These are phyloP conservation scores for Cheilinus undulatus DNA, from an alignment of 2,113 vertebrate genomes.

Conservation along the genomic window DNA sequence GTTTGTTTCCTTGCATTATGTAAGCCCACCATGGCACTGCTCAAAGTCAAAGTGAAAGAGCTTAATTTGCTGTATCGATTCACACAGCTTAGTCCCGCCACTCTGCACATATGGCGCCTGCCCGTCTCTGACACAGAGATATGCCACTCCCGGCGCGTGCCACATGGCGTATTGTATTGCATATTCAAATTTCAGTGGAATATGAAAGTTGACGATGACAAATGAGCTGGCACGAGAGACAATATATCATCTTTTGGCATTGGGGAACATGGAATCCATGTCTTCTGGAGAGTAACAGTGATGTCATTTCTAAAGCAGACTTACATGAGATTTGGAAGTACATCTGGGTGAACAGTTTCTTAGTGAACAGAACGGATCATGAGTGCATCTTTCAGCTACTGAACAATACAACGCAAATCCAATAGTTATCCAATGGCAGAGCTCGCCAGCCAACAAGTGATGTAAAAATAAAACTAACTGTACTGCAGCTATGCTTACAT, in stretches of 20 bases:
- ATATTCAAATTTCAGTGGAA: slow-evolving; percentile 76
- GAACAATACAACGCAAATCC: no score
- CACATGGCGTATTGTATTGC: slow-evolving; percentile 60
- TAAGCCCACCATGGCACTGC: slow-evolving; percentile 66
- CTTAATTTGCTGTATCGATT: slow-evolving; percentile 73
- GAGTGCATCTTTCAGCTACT: no score
- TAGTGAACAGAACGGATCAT: no score
- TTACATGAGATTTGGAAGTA: not conserved
- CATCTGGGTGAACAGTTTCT: not conserved
- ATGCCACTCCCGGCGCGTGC: slow-evolving; percentile 45
- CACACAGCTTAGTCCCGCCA: slow-evolving; percentile 41
- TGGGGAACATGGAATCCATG: slow-evolving; percentile 19
- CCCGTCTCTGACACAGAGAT: slow-evolving; percentile 53
- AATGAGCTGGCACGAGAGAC: slow-evolving; percentile 65
- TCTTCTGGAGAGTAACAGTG: not conserved
- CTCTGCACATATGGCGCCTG: slow-evolving; percentile 58
- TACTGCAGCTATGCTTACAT: no score
- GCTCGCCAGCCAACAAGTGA: no score
- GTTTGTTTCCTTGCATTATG: slow-evolving; percentile 75
- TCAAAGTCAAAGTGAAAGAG: slow-evolving; percentile 74
- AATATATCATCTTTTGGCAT: slow-evolving; percentile 58
- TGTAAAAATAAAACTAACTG: no score
- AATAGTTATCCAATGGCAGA: no score
- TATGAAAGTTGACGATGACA: slow-evolving; percentile 75
- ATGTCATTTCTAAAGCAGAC: slow-evolving; percentile 1